phyloP scores from a whole-genome alignment of 2,888 invertebrate genomes.

The Xestia rhomboidea region DNA sequence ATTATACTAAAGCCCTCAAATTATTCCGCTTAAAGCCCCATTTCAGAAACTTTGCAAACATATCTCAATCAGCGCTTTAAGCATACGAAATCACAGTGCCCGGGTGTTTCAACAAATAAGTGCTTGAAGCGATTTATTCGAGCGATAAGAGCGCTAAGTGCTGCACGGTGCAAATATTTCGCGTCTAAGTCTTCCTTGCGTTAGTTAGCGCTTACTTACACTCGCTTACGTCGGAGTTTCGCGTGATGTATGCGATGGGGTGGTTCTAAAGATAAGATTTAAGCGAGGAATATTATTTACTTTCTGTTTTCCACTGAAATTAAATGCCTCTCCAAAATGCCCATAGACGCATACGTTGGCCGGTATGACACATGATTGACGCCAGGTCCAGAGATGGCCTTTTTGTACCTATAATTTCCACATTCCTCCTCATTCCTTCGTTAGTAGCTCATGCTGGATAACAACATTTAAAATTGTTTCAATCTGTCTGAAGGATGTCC shows the following conservation, averaged over 20 bases:
- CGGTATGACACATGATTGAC: background rate
- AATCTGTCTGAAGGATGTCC: background rate
- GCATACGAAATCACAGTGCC: conserved; percentile 69
- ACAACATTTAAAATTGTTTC: background rate
- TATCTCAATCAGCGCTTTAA: conserved; percentile 72
- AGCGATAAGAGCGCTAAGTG: conserved; percentile 82
- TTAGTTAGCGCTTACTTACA: conserved; percentile 85
- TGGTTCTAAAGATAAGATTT: conserved; percentile 37
- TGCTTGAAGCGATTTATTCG: conserved; percentile 76
- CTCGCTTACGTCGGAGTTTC: conserved; percentile 69
- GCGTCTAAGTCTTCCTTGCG: conserved; percentile 82
- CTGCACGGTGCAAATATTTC: conserved; percentile 84
- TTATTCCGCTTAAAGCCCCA: conserved; percentile 37
- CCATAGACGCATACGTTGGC: background rate
- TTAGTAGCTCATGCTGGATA: background rate
- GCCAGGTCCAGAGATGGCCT: background rate
- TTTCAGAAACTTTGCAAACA: conserved; percentile 59
- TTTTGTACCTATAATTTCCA: background rate
- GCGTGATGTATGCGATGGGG: conserved; percentile 63
- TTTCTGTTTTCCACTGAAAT: background rate
- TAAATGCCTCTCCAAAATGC: background rate
- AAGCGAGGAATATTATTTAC: conserved; percentile 32
- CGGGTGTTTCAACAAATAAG: conserved; percentile 75
- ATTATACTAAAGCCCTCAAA: conserved; percentile 7
- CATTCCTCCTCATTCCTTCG: no score